Evolutionary conservation across 2,888 invertebrate species (phyloP).

Genomic region (Brachyptera putata): DNA sequence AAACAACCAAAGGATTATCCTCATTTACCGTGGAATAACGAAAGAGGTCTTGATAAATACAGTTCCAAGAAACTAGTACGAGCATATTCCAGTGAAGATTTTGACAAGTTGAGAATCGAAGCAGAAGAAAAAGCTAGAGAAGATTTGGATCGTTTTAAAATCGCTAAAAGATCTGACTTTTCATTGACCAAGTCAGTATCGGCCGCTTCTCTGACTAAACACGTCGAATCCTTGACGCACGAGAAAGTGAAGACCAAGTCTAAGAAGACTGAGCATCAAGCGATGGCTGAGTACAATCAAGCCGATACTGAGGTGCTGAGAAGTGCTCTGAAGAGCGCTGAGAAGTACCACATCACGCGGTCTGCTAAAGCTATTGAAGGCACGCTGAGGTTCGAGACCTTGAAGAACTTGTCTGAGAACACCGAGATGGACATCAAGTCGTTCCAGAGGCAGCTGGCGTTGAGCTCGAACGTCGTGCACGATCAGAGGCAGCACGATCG

Average conservation of each 20-base stretch:
- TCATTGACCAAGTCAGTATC: conserved; percentile 30
- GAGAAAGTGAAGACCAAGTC: conserved; percentile 19
- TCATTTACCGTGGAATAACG: conserved; percentile 70
- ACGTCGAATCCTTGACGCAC: conserved; percentile 21
- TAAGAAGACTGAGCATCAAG: conserved; percentile 48
- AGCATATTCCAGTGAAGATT: conserved; percentile 63
- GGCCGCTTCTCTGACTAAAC: conserved; percentile 29
- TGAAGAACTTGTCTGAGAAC: conserved; percentile 50
- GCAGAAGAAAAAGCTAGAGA: conserved; percentile 66
- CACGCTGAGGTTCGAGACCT: conserved; percentile 53
- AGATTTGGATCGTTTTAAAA: conserved; percentile 50
- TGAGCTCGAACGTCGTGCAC: conserved; percentile 40
- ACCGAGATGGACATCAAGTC: conserved; percentile 46
- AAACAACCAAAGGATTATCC: conserved; percentile 52
- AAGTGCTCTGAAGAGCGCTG: conserved; percentile 43
- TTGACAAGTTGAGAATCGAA: conserved; percentile 60
- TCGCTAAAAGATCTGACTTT: conserved; percentile 45
- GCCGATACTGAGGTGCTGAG: conserved; percentile 51
- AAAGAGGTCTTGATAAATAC: conserved; percentile 63
- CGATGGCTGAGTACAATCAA: conserved; percentile 44
- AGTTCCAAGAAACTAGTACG: conserved; percentile 59
- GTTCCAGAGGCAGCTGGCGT: conserved; percentile 37
- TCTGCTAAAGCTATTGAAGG: conserved; percentile 67
- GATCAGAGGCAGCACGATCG: conserved; percentile 44
- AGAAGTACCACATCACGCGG: conserved; percentile 45